phyloP scores from a whole-genome alignment of 2,797 vertebrate genomes.

The Garrulus glandarius region DNA sequence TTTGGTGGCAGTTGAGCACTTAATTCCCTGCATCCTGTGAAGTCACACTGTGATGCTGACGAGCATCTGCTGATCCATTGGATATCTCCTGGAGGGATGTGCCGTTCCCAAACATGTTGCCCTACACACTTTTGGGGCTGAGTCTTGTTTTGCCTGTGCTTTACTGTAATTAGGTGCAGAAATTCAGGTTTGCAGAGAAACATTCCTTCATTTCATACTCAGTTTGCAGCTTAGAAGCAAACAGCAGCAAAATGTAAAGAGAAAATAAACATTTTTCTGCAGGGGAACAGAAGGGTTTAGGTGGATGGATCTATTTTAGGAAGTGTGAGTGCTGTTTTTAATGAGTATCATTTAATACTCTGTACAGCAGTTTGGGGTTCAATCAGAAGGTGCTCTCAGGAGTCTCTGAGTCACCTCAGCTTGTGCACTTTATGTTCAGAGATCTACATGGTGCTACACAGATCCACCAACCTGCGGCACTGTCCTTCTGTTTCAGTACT shows the following conservation, averaged over 20 bases:
- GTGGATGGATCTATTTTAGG: neutral
- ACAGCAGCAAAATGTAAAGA: neutral
- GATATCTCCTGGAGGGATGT: neutral
- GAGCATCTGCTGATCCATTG: neutral
- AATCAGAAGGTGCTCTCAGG: neutral
- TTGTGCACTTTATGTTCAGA: neutral
- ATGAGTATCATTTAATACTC: neutral
- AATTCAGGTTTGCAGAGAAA: neutral
- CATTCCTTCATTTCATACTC: neutral
- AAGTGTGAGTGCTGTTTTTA: neutral
- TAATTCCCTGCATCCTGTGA: conserved; percentile 9
- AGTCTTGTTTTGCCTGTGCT: neutral
- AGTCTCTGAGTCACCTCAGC: neutral
- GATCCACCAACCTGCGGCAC: conserved; percentile 36
- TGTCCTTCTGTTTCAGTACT: conserved; percentile 17
- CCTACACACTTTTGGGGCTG: neutral
- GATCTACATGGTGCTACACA: neutral
- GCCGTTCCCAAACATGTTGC: neutral
- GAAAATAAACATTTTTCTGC: neutral
- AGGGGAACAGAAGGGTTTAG: neutral
- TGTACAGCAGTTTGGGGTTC: neutral
- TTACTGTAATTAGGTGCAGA: neutral
- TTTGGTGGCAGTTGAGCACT: neutral
- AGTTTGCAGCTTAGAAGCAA: neutral
- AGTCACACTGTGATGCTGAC: neutral